Conservation (phyloP, 2,113 vertebrate genomes). For the Aegithalos caudatus region DNA sequence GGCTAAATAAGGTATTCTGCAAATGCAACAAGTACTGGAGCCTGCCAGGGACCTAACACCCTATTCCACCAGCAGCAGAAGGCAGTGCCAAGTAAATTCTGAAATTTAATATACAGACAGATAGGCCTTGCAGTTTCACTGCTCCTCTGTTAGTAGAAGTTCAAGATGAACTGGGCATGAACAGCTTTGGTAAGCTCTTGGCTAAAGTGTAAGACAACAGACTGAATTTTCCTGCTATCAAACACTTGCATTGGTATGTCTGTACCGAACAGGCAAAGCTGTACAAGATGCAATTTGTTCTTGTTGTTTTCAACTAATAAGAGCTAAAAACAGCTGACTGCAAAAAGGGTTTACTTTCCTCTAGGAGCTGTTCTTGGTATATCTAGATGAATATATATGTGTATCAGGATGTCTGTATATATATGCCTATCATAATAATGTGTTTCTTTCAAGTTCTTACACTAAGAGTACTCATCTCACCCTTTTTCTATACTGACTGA, state of each 20-base stretch:
- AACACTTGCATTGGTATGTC: neutral
- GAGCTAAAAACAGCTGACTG: fast-evolving
- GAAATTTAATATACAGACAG: neutral
- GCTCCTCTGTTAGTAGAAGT: neutral
- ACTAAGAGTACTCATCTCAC: neutral
- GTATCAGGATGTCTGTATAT: neutral
- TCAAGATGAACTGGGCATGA: neutral
- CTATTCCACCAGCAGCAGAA: neutral
- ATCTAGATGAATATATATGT: neutral
- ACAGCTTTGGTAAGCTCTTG: neutral
- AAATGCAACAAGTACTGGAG: neutral
- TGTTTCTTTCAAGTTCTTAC: neutral
- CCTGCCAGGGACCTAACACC: neutral
- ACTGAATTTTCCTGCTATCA: neutral
- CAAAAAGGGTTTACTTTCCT: neutral
- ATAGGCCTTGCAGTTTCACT: neutral
- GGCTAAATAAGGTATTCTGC: neutral
- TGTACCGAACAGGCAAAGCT: neutral
- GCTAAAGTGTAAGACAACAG: neutral
- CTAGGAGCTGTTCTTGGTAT: neutral
- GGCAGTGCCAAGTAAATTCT: neutral
- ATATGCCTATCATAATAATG: neutral
- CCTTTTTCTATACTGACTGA: neutral
- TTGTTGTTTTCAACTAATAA: neutral
- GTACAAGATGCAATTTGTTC: neutral